Evolutionary conservation across 2,113 vertebrate genomes (phyloP).

Genomic region (Promerops cafer): DNA sequence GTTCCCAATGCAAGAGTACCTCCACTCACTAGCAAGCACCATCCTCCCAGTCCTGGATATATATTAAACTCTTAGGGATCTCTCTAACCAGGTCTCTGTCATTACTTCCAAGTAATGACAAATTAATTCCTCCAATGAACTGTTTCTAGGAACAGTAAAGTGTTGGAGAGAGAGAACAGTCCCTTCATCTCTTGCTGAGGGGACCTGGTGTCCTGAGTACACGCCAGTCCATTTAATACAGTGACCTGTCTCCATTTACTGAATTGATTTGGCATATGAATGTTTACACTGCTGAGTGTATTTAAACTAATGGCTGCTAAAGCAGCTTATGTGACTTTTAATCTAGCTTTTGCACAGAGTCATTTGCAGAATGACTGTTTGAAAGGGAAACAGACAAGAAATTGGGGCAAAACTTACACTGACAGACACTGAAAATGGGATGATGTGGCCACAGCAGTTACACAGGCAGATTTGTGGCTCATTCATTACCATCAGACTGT

Average conservation of each 20-base stretch:
- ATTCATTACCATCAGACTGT: background rate
- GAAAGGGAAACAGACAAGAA: background rate
- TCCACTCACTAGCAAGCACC: rapidly evolving
- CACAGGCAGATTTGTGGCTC: background rate
- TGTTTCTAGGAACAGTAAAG: background rate
- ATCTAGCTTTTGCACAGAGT: conserved; percentile 25
- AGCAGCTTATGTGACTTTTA: conserved; percentile 51
- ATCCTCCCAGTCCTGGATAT: background rate
- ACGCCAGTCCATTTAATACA: background rate
- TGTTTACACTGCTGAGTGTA: background rate
- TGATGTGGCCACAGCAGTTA: background rate
- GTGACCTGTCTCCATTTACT: conserved; percentile 21
- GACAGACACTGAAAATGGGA: background rate
- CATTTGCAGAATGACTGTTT: conserved; percentile 1
- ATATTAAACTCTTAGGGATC: background rate
- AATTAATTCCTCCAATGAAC: background rate
- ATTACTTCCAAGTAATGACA: background rate
- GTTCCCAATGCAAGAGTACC: background rate
- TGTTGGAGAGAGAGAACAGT: background rate
- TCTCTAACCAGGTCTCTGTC: background rate
- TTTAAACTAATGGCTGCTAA: conserved; percentile 53
- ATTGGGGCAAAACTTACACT: background rate
- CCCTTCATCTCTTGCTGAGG: background rate
- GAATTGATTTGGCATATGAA: conserved; percentile 32
- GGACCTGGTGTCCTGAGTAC: background rate